Conservation (phyloP, 2,888 invertebrate species). For the Campaea margaritaria region DNA sequence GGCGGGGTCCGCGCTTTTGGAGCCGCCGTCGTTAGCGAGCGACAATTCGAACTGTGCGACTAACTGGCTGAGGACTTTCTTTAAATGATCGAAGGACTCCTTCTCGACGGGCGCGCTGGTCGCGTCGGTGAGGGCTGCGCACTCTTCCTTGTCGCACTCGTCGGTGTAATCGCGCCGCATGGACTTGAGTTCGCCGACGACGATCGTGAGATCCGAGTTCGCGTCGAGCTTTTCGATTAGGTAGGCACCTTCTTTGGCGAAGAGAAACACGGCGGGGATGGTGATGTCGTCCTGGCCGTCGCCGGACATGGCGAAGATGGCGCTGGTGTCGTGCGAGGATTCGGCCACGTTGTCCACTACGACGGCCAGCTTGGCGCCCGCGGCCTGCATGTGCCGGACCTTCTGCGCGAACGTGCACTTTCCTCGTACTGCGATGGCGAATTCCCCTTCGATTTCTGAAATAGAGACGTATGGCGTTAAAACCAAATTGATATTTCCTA, state of each 20-base stretch:
- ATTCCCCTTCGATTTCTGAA: conserved; percentile 86
- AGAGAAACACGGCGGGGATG: conserved; percentile 97
- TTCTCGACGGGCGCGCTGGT: conserved; percentile 51
- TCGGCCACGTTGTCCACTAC: conserved; percentile 93
- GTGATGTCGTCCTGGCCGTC: conserved; percentile 94
- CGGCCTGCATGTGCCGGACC: conserved; percentile 92
- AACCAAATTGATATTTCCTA: not conserved
- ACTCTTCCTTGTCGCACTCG: conserved; percentile 57
- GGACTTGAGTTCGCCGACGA: conserved; percentile 78
- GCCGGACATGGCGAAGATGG: conserved; percentile 98
- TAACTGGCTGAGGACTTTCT: conserved; percentile 73
- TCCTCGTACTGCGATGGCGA: conserved; percentile 95
- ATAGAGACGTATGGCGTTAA: not conserved
- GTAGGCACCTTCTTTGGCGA: conserved; percentile 89
- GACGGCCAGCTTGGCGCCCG: conserved; percentile 94
- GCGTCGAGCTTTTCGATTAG: conserved; percentile 86
- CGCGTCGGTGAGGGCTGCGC: conserved; percentile 53
- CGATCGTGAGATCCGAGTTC: conserved; percentile 84
- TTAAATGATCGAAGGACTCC: conserved; percentile 72
- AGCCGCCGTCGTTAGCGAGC: conserved; percentile 51
- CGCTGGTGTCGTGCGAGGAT: conserved; percentile 90
- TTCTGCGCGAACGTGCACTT: conserved; percentile 98
- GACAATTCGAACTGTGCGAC: conserved; percentile 74
- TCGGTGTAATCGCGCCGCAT: conserved; percentile 61
- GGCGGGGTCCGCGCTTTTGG: too few relatives aligned